Evolutionary conservation across 1,140 invertebrate species (phyloP), one percentile per base, ranked within the genome.

Genomic region (Bombus confusus): DNA sequence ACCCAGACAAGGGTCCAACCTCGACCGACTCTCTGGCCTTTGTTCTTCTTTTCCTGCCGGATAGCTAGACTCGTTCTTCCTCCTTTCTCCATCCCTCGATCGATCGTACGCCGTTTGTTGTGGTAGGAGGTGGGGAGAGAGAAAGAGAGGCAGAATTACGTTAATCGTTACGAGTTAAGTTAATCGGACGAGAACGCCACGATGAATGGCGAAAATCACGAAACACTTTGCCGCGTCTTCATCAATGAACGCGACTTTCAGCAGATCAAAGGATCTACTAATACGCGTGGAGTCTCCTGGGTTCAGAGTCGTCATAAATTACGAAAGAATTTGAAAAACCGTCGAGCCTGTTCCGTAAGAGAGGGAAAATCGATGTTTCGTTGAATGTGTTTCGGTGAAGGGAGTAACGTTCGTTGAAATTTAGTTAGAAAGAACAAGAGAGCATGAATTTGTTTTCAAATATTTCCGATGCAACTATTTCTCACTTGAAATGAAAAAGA

Each of bases 31-130:
- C 59, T n/a, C 31, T 15, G 39, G 75, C 64, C 87, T 88, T 89
- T 88, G 84, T 89, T 77, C 85, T 81, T 74, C 83, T 71, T 87
- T 81, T 76, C 82, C 77, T 43, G 68, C 66, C 73, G 82, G 6
- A 66, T 43, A 59, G 62, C 34, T 52, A 57, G 8, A 18, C 43
- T 62, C 75, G 37, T 39, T 69, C 41, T 18, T 43, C 37, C 37
- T 47, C 47, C 59, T 18, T 52, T 15, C 47, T 3, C 34, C 4
- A 18, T 22, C n/a, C n/a, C 22, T 66, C 37, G 62, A 59, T 83
- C 86, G 47, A 78, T 68, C n/a, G 75, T 78, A 74, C 73, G 25
- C 39, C 18, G 47, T 79, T 71, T 66, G 31, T 84, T 79, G 39
- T 12, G 37, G 62, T 0, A 8, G 1, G 0, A 37, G 10, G 47